Conservation (phyloP, 2,888 invertebrate species). For the Polyommatus iphigenia region DNA sequence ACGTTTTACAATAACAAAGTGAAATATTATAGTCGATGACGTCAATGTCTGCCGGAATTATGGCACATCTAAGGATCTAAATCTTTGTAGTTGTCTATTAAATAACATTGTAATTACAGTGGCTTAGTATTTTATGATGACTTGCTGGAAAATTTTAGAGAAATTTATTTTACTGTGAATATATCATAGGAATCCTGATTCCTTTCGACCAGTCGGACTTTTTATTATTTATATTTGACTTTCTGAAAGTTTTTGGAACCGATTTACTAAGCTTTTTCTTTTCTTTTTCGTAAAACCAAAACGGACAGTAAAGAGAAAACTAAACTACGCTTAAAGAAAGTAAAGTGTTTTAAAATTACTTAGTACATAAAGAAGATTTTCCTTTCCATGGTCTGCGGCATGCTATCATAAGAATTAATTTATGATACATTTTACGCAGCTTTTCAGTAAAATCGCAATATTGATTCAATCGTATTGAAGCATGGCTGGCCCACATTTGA, state of each 20-base stretch:
- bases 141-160: neutral
- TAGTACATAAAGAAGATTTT: too few relatives aligned
- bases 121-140: neutral
- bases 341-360: neutral
- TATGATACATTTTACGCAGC: too few relatives aligned
- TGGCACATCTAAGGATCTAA: neutral
- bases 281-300: neutral
- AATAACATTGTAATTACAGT: neutral
- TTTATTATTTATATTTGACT: neutral
- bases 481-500: too few relatives aligned
- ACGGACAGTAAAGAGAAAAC: neutral
- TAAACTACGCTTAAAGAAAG: neutral
- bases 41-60: neutral
- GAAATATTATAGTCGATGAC: neutral
- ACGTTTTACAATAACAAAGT: too few relatives aligned
- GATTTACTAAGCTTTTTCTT: neutral
- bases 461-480: too few relatives aligned
- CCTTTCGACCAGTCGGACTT: neutral
- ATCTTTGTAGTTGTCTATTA: neutral
- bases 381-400: too few relatives aligned
- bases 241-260: neutral
- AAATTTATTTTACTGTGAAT: neutral
- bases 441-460: too few relatives aligned
- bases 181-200: neutral
- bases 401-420: neutral